Evolutionary conservation across 2,113 vertebrate genomes (phyloP).

Genomic region (Gymnorhina tibicen): DNA sequence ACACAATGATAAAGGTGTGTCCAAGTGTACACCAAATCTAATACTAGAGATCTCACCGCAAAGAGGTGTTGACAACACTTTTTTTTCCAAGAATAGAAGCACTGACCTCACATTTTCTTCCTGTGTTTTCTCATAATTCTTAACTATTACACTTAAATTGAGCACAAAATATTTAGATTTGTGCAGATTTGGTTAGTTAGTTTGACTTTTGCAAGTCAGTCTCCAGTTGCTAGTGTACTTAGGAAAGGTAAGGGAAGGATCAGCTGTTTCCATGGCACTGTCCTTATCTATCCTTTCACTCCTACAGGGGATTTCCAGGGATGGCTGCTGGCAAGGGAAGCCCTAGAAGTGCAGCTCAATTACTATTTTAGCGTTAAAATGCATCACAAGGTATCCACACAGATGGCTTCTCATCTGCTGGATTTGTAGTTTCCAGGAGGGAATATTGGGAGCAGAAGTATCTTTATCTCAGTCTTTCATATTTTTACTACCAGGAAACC

Average conservation of each 20-base stretch:
- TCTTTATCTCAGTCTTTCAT: slow-evolving; percentile 41
- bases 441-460: slow-evolving; percentile 33
- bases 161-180: background rate
- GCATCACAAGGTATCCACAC: slow-evolving; percentile 57
- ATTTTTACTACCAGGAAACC: slow-evolving; percentile 52
- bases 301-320: slow-evolving; percentile 49
- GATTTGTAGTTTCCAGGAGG: slow-evolving; percentile 51
- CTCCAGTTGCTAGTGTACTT: background rate
- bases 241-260: background rate
- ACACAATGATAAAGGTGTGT: background rate
- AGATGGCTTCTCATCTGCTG: slow-evolving; percentile 63
- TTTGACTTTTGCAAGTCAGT: background rate
- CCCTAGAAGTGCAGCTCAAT: slow-evolving; percentile 44
- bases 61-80: background rate
- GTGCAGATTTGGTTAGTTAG: background rate
- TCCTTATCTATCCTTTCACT: slow-evolving; percentile 55
- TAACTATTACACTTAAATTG: background rate
- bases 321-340: slow-evolving; percentile 53
- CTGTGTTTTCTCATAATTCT: background rate
- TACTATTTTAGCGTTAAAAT: slow-evolving; percentile 47
- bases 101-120: background rate
- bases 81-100: background rate
- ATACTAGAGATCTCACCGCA: background rate
- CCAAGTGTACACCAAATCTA: background rate
- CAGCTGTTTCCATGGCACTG: slow-evolving; percentile 27